Evolutionary conservation across 2,113 vertebrate species (phyloP).

Genomic region (Prietella phreatophila): DNA sequence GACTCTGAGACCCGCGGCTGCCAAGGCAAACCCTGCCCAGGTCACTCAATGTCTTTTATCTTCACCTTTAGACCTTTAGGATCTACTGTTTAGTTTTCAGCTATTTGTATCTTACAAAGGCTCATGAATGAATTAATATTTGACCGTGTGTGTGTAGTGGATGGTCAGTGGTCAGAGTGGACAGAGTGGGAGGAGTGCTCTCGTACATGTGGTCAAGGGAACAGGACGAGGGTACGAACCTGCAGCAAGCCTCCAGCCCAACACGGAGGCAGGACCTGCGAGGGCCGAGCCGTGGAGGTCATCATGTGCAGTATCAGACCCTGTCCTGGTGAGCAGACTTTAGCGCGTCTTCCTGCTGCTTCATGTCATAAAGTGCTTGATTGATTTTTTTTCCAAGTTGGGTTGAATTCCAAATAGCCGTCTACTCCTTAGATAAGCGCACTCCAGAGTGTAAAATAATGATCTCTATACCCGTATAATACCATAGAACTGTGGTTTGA

Average conservation of each 20-base stretch:
- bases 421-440: not conserved
- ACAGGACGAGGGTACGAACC: slow-evolving; percentile 83
- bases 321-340: slow-evolving; percentile 82
- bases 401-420: not conserved
- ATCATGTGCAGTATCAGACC: slow-evolving; percentile 83
- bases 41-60: slow-evolving; percentile 60
- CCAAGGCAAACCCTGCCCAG: slow-evolving; percentile 84
- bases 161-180: slow-evolving; percentile 93
- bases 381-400: not conserved
- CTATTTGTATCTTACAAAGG: not conserved
- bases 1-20: slow-evolving; percentile 77
- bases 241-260: slow-evolving; percentile 83
- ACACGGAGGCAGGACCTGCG: slow-evolving; percentile 80
- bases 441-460: not conserved
- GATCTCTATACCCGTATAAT: not conserved
- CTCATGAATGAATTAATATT: not conserved
- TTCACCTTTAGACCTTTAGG: not conserved
- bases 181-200: slow-evolving; percentile 92
- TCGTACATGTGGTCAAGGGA: slow-evolving; percentile 86
- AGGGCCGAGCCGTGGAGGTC: slow-evolving; percentile 79
- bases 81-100: not conserved
- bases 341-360: not conserved
- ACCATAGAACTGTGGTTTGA: not conserved
- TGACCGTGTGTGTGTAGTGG: slow-evolving; percentile 70
- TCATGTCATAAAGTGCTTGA: not conserved